Base-by-base conservation (phyloP, 2,888 invertebrate genomes). In the Tyria jacobaeae region DNA sequence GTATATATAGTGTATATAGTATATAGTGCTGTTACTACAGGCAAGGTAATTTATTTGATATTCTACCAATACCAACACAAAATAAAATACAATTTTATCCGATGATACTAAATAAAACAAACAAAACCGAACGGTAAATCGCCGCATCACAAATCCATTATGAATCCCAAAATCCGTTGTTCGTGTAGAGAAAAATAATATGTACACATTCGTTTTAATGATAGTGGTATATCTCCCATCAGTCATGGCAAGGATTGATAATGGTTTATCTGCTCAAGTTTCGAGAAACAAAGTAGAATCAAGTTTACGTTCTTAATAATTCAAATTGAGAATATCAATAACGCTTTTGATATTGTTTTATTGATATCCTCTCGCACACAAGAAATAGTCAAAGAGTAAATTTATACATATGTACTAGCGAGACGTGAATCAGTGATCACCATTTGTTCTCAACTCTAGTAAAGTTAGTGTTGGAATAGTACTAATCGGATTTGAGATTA, bases 151-250 rank as follows among this genome's bases (percentile, higher is more conserved):
- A 41, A 53, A 53, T 39, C 53, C 53, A 39, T 41, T 25, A 53
- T 53, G 44, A 55, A 64, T 56, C 64, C 64, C 66, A 53, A 58
- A 67, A 70, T 64, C 51, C 51, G 35, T 24, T 35, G 35, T 51
- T 35, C 24, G 21, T 24, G 15, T 24, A 66, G 57, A 66, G 65
- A 62, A 52, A 39, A 12, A 57, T 62, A 44, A 53, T 48, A 60
- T 56, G 71, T 44, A 21, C 44, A 21, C 21, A 44, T 75, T 64
- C 68, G 73, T 70, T 72, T 69, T 15, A 51, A 51, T 51, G 9
- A 15, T 35, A 51, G 35, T 14, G 21, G 17, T 12, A 10, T 10
- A 21, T 21, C 12, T 44, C 21, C 44, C 44, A 21, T 44, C 21
- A 21, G 4, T 12, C 12, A 41, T 17, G 10, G 10, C 17, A 41